phyloP scores from a whole-genome alignment of 1,140 invertebrate species.

The Dreissena polymorpha region DNA sequence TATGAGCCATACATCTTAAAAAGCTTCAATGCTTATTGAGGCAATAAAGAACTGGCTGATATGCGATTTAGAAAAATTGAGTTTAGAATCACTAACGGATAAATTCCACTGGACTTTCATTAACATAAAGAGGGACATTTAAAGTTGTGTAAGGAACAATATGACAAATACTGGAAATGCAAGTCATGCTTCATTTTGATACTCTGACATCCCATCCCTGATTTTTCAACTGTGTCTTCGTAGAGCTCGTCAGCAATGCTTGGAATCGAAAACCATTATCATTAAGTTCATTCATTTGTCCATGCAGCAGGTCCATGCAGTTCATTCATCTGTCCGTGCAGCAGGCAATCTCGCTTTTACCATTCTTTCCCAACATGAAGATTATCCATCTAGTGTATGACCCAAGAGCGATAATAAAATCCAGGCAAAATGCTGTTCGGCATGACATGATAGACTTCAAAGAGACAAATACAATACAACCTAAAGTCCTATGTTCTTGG shows the following conservation, averaged over 20 bases:
- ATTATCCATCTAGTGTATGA: constrained; percentile 35
- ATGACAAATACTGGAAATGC: too few species aligned
- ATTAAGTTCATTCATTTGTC: constrained; percentile 35
- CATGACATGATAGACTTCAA: not conserved
- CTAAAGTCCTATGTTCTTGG: not conserved
- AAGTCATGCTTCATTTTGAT: too few species aligned
- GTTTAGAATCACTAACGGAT: not conserved
- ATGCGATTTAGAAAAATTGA: constrained; percentile 15
- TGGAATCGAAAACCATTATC: not conserved
- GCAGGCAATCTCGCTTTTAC: not conserved
- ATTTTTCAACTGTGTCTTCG: not conserved
- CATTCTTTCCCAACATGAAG: constrained; percentile 35
- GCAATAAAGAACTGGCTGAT: constrained; percentile 45
- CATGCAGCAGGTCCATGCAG: too few species aligned
- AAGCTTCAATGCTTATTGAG: too few species aligned
- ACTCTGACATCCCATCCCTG: not conserved
- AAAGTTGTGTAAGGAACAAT: too few species aligned
- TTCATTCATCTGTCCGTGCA: constrained; percentile 18
- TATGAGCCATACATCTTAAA: too few species aligned
- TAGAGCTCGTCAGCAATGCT: not conserved
- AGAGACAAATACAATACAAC: not conserved
- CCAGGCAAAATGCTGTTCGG: not conserved
- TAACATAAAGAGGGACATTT: too few species aligned
- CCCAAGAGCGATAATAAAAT: constrained; percentile 26
- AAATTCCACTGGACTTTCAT: too few species aligned